phyloP scores from a whole-genome alignment of 2,797 vertebrate genomes.

The Strix occidentalis region DNA sequence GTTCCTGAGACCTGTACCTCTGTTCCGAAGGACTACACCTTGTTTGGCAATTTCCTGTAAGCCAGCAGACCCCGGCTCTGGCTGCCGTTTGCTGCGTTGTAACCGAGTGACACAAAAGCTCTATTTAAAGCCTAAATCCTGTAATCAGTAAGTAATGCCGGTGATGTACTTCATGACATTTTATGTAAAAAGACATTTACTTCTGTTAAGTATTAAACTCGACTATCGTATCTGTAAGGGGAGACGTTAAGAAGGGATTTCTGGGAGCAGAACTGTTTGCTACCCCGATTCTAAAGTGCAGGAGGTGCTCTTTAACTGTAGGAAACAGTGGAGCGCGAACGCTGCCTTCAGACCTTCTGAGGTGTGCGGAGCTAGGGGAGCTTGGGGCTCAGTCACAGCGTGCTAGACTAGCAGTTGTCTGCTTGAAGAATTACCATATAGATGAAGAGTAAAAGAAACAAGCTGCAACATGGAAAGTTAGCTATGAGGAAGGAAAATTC shows the following conservation, averaged over 20 bases:
- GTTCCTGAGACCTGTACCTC: not conserved
- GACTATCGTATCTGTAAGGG: not conserved
- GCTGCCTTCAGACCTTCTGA: not conserved
- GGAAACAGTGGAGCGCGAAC: not conserved
- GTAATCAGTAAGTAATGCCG: not conserved
- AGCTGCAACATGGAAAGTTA: not conserved
- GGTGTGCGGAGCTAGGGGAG: not conserved
- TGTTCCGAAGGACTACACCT: not conserved
- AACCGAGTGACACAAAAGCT: not conserved
- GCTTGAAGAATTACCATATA: fast-evolving
- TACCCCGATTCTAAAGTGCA: not conserved
- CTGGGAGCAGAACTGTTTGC: not conserved
- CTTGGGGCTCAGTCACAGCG: fast-evolving
- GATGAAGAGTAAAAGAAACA: not conserved
- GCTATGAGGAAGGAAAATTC: not conserved
- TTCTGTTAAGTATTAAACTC: not conserved
- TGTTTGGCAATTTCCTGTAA: not conserved
- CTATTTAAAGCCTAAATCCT: not conserved
- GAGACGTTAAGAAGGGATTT: not conserved
- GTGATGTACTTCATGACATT: not conserved
- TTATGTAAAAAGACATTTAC: not conserved
- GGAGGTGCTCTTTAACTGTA: not conserved
- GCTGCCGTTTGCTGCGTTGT: too few species aligned
- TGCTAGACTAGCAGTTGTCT: not conserved
- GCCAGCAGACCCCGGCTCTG: not conserved